Conservation (phyloP, 2,797 vertebrate genomes). For the Channallabes apus region DNA sequence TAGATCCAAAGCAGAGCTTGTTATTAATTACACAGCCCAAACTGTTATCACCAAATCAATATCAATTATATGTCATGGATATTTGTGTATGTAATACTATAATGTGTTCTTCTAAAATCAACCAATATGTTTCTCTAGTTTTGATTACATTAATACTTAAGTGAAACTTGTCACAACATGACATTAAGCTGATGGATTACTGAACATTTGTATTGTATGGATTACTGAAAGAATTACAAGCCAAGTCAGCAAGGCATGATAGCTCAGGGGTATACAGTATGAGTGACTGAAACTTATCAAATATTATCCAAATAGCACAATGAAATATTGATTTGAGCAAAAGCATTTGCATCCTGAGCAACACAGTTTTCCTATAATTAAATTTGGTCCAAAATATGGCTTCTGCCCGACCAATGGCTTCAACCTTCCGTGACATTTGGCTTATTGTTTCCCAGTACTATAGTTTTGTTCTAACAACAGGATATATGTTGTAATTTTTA, state of each 20-base stretch:
- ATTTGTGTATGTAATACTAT: no score
- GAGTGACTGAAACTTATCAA: background rate
- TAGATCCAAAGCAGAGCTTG: no score
- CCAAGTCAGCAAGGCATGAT: background rate
- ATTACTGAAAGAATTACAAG: background rate
- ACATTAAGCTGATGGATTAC: no score
- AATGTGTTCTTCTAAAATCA: no score
- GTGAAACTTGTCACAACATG: no score
- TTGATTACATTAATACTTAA: no score
- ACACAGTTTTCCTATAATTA: background rate
- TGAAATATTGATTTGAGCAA: background rate
- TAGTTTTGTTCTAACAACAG: background rate
- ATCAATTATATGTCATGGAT: no score
- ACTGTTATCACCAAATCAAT: no score
- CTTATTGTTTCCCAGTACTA: background rate
- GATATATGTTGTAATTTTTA: background rate
- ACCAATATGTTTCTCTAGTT: no score
- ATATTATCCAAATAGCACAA: background rate
- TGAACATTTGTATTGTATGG: no score
- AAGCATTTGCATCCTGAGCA: background rate
- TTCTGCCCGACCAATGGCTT: background rate
- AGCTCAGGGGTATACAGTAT: background rate
- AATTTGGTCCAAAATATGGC: background rate
- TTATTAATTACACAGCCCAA: no score
- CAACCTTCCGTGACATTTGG: background rate